phyloP scores from a whole-genome alignment of 2,113 vertebrate genomes.

The Uria lomvia region DNA sequence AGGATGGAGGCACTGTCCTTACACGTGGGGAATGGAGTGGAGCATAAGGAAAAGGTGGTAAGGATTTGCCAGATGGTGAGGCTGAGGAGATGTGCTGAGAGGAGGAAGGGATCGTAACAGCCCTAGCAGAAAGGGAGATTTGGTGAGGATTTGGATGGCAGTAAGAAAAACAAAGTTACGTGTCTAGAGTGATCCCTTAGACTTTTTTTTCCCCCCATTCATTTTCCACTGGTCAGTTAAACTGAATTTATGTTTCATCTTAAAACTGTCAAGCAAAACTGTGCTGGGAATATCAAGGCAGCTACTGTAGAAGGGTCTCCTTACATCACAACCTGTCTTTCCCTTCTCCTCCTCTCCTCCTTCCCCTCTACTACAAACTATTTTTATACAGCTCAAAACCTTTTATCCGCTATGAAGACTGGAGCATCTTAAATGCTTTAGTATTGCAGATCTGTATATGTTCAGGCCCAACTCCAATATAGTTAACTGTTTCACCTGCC shows the following conservation, averaged over 20 bases:
- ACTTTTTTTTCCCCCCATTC: accelerated
- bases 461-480: not conserved
- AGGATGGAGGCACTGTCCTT: not conserved
- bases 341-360: not conserved
- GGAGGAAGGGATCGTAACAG: not conserved
- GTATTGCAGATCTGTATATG: not conserved
- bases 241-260: not conserved
- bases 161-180: not conserved
- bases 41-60: not conserved
- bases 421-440: not conserved
- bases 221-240: not conserved
- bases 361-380: not conserved
- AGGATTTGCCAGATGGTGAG: not conserved
- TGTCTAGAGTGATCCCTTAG: not conserved
- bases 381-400: not conserved
- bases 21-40: not conserved
- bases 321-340: not conserved
- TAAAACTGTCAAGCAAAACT: not conserved
- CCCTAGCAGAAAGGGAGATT: not conserved
- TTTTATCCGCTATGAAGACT: not conserved
- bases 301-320: not conserved
- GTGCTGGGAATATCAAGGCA: not conserved
- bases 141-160: not conserved
- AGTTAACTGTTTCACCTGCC: not conserved
- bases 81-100: not conserved